Conservation (phyloP, 1,140 invertebrate genomes). For the Caenorhabditis brenneri region DNA sequence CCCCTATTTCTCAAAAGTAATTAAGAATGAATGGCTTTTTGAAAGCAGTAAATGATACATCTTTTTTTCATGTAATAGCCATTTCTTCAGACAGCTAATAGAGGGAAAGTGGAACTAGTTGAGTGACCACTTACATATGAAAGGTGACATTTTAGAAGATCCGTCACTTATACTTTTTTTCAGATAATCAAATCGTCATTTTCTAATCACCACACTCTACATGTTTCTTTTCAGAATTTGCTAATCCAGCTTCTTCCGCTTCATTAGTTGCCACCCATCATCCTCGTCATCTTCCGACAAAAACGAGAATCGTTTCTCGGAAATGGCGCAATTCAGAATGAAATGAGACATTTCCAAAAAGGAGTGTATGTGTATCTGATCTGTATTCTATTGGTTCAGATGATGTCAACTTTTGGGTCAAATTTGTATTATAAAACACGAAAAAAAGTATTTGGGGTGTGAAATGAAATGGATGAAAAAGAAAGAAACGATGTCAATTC, state of each 20-base stretch:
- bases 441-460: no score
- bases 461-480: background rate
- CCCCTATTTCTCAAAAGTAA: background rate
- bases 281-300: conserved; percentile 13
- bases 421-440: background rate
- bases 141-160: no score
- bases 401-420: conserved; percentile 12
- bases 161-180: no score
- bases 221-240: background rate
- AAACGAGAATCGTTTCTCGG: conserved; percentile 13
- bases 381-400: background rate
- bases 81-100: background rate
- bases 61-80: background rate
- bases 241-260: conserved; percentile 24
- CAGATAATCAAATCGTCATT: background rate
- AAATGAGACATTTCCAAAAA: conserved; percentile 42
- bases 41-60: conserved; percentile 29
- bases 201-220: background rate
- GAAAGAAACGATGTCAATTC: background rate
- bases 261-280: conserved; percentile 33
- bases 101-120: background rate
- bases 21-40: conserved; percentile 7
- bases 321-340: conserved; percentile 30
- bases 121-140: background rate
- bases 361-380: background rate